Evolutionary conservation across 2,888 invertebrate genomes (phyloP).

Genomic region (Campoplex nolae): DNA sequence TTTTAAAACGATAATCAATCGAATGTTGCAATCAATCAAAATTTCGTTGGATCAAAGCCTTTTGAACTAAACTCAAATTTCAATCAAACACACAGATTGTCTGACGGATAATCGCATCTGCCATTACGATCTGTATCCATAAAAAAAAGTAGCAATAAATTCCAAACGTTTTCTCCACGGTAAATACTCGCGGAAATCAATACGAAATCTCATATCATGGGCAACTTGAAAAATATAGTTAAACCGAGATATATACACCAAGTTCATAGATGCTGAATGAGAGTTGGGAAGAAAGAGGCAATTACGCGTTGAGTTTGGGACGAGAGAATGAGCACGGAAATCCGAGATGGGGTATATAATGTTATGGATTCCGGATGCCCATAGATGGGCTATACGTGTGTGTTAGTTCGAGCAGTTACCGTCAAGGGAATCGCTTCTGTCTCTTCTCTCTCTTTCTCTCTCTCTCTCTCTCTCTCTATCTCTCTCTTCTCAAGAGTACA

Average conservation of each 20-base stretch:
- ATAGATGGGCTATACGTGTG: slow-evolving; percentile 38
- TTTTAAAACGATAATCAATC: not conserved
- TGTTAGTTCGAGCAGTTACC: slow-evolving; percentile 56
- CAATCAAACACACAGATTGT: not conserved
- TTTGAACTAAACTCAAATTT: not conserved
- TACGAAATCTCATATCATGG: not conserved
- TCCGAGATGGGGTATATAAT: slow-evolving; percentile 65
- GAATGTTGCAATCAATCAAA: not conserved
- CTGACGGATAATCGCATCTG: too few relatives aligned
- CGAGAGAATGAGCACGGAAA: slow-evolving; percentile 59
- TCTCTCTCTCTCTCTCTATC: slow-evolving; percentile 21
- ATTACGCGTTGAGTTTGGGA: slow-evolving; percentile 48
- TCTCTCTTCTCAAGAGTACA: slow-evolving; percentile 43
- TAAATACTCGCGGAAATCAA: not conserved
- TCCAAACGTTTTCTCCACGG: not conserved
- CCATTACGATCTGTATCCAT: not conserved
- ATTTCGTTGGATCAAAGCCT: not conserved
- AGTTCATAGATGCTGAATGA: slow-evolving; percentile 14
- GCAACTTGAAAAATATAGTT: not conserved
- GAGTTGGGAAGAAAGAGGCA: slow-evolving; percentile 60
- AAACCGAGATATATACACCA: not conserved
- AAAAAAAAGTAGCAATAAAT: not conserved
- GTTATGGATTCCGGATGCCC: slow-evolving; percentile 63
- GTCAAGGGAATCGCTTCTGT: slow-evolving; percentile 48
- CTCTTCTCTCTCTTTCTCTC: slow-evolving; percentile 25